Conservation (phyloP, 2,888 invertebrate genomes). For the Dasysyrphus albostriatus region DNA sequence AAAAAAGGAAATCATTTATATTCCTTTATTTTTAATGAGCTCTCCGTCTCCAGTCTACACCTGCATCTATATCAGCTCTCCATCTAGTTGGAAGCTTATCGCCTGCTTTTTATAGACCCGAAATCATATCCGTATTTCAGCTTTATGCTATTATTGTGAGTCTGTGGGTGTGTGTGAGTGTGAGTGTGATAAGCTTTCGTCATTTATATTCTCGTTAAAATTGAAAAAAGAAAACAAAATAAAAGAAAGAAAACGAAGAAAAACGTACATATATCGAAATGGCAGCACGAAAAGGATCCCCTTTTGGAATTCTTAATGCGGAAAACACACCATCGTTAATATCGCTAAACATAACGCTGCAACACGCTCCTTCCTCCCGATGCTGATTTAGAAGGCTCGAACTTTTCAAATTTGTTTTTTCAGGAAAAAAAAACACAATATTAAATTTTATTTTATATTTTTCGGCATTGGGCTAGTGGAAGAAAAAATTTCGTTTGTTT, state of each 20-base stretch:
- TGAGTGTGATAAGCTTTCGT: constrained; percentile 53
- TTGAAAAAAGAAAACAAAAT: too few species aligned
- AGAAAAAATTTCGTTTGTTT: constrained; percentile 52
- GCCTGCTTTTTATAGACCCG: constrained; percentile 10
- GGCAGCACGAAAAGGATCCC: constrained; percentile 24
- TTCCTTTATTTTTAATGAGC: constrained; percentile 70
- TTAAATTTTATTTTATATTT: constrained; percentile 36
- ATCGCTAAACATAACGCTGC: constrained; percentile 40
- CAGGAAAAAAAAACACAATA: constrained; percentile 8
- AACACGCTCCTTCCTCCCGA: constrained; percentile 17
- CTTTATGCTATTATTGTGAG: background rate
- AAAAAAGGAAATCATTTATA: constrained; percentile 66
- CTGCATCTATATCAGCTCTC: constrained; percentile 39
- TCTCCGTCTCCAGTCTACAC: constrained; percentile 48
- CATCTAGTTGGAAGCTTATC: constrained; percentile 27
- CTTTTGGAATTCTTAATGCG: constrained; percentile 55
- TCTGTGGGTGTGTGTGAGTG: too few species aligned
- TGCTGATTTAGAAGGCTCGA: constrained; percentile 7
- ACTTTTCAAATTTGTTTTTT: constrained; percentile 45
- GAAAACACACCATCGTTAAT: constrained; percentile 56
- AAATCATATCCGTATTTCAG: constrained; percentile 16
- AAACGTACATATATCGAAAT: constrained; percentile 26
- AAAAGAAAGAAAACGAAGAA: constrained; percentile 1
- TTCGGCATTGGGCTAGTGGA: too few species aligned
- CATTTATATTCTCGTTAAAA: constrained; percentile 41